These are phyloP conservation scores for Drosophila kanekoi DNA, from an alignment of 2,888 invertebrate species.

Conservation along the genomic window DNA sequence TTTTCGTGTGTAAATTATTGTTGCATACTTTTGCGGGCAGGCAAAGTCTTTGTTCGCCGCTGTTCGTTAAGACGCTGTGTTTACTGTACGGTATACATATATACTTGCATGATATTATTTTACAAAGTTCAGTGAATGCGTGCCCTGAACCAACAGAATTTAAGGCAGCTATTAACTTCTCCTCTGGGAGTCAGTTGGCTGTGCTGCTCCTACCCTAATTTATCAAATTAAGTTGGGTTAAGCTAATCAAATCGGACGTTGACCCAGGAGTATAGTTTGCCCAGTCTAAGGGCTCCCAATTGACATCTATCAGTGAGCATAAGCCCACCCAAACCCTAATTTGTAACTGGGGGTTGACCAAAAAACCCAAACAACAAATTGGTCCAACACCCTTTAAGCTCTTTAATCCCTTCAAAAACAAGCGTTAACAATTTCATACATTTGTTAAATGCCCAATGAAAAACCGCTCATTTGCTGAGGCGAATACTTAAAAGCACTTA, in stretches of 20 bases:
- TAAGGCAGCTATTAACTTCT: slow-evolving; percentile 29
- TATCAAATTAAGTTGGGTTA: slow-evolving; percentile 51
- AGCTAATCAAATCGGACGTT: slow-evolving; percentile 51
- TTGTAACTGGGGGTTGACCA: slow-evolving; percentile 19
- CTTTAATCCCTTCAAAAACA: slow-evolving; percentile 4
- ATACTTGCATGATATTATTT: slow-evolving; percentile 3
- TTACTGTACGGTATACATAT: neutral
- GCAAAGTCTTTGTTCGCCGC: slow-evolving; percentile 40
- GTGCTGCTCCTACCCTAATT: slow-evolving; percentile 42
- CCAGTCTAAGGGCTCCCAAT: slow-evolving; percentile 15
- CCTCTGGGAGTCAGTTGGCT: slow-evolving; percentile 32
- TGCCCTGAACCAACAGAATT: slow-evolving; percentile 17
- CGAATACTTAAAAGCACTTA: slow-evolving; percentile 7
- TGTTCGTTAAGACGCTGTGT: slow-evolving; percentile 16
- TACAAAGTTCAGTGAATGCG: slow-evolving; percentile 14
- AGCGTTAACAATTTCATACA: slow-evolving; percentile 5
- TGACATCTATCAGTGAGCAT: slow-evolving; percentile 17
- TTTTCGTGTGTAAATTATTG: slow-evolving; percentile 59
- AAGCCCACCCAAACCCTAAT: slow-evolving; percentile 27
- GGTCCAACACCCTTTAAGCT: slow-evolving; percentile 23
- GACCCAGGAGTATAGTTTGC: slow-evolving; percentile 35
- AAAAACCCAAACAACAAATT: slow-evolving; percentile 25
- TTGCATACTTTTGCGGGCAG: slow-evolving; percentile 56
- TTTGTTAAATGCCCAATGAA: slow-evolving; percentile 24
- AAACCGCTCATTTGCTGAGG: slow-evolving; percentile 22